These are phyloP conservation scores for Melanotaenia maccullochi DNA, from an alignment of 2,797 vertebrate genomes.

Conservation along the genomic window DNA sequence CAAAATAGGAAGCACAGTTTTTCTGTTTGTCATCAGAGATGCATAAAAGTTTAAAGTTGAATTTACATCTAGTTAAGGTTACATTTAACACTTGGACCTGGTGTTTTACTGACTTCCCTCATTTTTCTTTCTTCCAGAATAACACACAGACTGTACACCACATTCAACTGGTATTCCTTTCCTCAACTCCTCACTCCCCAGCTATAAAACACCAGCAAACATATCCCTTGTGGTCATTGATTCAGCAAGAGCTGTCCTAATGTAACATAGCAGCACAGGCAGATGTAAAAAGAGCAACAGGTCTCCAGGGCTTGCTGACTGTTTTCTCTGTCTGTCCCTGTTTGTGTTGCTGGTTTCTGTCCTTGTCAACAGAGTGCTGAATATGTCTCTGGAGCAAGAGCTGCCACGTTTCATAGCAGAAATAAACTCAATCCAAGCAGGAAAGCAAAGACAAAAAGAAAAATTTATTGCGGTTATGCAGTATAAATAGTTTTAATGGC, in stretches of 20 bases:
- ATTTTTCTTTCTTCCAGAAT: neutral
- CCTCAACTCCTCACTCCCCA: conserved; percentile 15
- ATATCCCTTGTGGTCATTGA: conserved; percentile 57
- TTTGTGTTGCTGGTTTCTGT: neutral
- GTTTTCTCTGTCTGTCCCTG: conserved; percentile 5
- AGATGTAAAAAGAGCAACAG: conserved; percentile 72
- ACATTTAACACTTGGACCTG: neutral
- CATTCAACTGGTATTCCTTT: conserved; percentile 7
- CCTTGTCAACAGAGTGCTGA: neutral
- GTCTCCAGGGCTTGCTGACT: conserved; percentile 42
- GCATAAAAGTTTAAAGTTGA: neutral
- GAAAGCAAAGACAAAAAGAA: neutral
- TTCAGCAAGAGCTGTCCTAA: conserved; percentile 54
- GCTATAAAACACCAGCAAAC: conserved; percentile 62
- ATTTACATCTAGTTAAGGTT: no score
- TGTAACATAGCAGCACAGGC: conserved; percentile 45
- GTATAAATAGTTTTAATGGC: neutral
- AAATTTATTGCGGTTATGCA: neutral
- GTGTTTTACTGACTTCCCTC: neutral
- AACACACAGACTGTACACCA: neutral
- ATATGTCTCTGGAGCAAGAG: neutral
- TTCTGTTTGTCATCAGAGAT: conserved; percentile 1
- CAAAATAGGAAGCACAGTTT: neutral
- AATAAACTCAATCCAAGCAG: neutral
- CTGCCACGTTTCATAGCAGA: neutral